phyloP scores from a whole-genome alignment of 2,888 invertebrate genomes.

The Chirona hameri region DNA sequence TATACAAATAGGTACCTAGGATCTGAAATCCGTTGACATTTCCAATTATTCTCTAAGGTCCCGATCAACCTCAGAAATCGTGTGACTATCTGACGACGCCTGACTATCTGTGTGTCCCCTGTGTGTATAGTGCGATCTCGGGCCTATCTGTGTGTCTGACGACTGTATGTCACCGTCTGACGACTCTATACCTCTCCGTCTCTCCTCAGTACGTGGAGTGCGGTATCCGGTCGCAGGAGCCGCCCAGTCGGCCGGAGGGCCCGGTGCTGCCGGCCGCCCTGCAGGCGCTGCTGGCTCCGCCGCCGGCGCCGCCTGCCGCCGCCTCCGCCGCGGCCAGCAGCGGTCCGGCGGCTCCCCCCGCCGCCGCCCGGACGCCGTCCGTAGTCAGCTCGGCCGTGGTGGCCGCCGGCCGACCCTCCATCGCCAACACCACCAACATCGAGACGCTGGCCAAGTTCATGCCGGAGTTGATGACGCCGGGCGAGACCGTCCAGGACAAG shows the following conservation, averaged over 20 bases:
- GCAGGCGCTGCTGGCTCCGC: slow-evolving; percentile 55
- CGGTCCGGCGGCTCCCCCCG: background rate
- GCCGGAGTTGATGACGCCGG: slow-evolving; percentile 83
- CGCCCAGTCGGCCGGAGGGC: slow-evolving; percentile 75
- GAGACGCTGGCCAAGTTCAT: slow-evolving; percentile 92
- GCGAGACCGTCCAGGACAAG: slow-evolving; percentile 92
- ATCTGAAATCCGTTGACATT: too few species aligned
- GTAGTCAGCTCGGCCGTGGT: background rate
- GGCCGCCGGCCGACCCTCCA: slow-evolving; percentile 65
- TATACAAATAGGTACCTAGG: too few species aligned
- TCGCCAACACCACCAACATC: slow-evolving; percentile 96
- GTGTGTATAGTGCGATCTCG: too few species aligned
- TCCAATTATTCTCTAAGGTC: too few species aligned
- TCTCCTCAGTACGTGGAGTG: slow-evolving; percentile 71
- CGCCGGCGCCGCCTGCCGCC: slow-evolving; percentile 47
- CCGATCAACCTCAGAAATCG: too few species aligned
- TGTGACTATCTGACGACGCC: too few species aligned
- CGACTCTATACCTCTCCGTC: background rate
- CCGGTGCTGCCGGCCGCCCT: slow-evolving; percentile 60
- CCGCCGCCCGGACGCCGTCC: background rate
- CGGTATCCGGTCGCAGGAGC: slow-evolving; percentile 83
- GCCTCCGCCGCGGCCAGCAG: slow-evolving; percentile 26
- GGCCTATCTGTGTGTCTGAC: background rate
- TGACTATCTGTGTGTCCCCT: too few species aligned
- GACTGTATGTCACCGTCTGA: background rate